Evolutionary conservation across 1,140 invertebrate species (phyloP), one percentile per base, ranked within the genome.

Genomic region (Reticulitermes speratus): DNA sequence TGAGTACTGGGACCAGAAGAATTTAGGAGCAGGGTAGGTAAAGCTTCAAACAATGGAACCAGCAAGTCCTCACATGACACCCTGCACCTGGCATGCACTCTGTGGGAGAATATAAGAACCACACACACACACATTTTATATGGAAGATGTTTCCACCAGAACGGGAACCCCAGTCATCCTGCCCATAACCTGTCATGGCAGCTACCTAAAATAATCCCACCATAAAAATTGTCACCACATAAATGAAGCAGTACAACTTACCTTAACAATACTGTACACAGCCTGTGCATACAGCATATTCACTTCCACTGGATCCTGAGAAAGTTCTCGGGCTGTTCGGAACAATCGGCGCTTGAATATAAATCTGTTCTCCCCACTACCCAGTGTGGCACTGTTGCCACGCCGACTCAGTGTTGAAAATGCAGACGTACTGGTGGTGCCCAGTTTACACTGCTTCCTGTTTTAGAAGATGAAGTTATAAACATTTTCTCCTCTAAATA

Each of bases 241-340:
- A 82, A n/a, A 1, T 82, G 81, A 82, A 19, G 52, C 65, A 30
- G 48, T 84, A 91, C 52, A 1, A 55, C 88, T 90, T 93, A 98
- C 97, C 93, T 98, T 98, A 12, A 99, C 97, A 82, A 99, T 97
- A 89, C 96, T 96, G 89, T 98, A 95, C 3, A 99, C 97, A 88
- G 97, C 97, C 92, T 99, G 98, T 69, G 98, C 97, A 92, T 98
- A 99, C 3, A 99, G 92, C 88, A 99, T 94, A 89, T 97, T 97
- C 11, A 99, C 96, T 93, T 99, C 98, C 0, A 99, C 96, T 0
- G 97, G 97, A 92, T 99, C 98, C 91, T 98, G 97, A n/a, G 97
- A 97, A 86, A 99, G 93, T 91, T 98, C 97, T 52, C 96, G 93
- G 6, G 95, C 96, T 88, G 96, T 96, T 87, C 96, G 94, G 91